Percentiles rank a stretch among this genome's conserved stretches.
phyloP scores from a whole-genome alignment of 1,140 invertebrate genomes.

The Papilio xuthus region DNA sequence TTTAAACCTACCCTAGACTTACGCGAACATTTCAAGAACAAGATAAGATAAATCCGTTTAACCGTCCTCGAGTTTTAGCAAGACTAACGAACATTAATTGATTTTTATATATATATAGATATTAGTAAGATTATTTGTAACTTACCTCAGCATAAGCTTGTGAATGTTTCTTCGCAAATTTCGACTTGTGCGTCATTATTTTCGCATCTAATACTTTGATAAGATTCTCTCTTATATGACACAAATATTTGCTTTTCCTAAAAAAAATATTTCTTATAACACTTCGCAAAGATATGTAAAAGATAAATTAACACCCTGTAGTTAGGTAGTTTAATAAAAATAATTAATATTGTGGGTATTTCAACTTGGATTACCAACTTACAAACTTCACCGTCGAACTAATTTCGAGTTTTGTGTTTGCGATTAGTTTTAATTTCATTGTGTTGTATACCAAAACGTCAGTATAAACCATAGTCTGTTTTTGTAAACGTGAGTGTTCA shows the following conservation, averaged over 20 bases:
- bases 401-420: too few species aligned
- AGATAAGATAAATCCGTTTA: too few species aligned
- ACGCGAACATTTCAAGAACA: too few species aligned
- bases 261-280: not conserved
- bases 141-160: slow-evolving; percentile 53
- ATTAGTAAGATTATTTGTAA: not conserved
- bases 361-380: not conserved
- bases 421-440: too few species aligned
- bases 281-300: not conserved
- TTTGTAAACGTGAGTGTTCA: not conserved
- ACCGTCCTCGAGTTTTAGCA: too few species aligned
- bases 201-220: slow-evolving; percentile 65
- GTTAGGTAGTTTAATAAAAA: not conserved
- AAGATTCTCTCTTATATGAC: slow-evolving; percentile 66
- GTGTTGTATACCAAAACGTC: too few species aligned
- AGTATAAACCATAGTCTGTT: too few species aligned
- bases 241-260: slow-evolving; percentile 69
- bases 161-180: slow-evolving; percentile 61
- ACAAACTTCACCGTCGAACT: too few species aligned
- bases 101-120: too few species aligned
- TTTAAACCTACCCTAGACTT: too few species aligned
- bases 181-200: slow-evolving; percentile 55
- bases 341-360: not conserved
- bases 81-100: too few species aligned
- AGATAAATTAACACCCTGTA: too few species aligned